Percentiles rank a stretch among this genome's conserved stretches.
phyloP scores from a whole-genome alignment of 1,140 invertebrate genomes.

The Steinernema feltiae region DNA sequence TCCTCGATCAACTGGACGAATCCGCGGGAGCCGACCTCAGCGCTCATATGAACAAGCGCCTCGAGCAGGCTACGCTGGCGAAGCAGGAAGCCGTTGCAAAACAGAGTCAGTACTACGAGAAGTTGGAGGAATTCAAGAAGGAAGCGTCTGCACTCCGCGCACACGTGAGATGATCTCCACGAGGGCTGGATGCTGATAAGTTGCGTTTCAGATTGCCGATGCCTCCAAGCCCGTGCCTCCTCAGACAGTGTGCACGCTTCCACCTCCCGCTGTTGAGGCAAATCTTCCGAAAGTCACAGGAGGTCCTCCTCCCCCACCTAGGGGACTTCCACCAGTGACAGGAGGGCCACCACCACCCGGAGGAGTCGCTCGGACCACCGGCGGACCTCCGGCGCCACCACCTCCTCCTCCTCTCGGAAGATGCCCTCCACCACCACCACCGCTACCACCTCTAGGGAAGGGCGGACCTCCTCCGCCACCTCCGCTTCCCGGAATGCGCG shows the following conservation, averaged over 20 bases:
- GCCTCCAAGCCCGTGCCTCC: conserved; percentile 29
- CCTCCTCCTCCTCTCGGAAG: conserved; percentile 20
- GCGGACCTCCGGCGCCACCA: conserved; percentile 23
- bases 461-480: conserved; percentile 29
- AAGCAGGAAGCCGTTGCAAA: conserved; percentile 89
- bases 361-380: too few relatives aligned
- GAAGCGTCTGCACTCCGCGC: conserved; percentile 24
- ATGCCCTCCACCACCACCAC: conserved; percentile 21
- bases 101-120: conserved; percentile 70
- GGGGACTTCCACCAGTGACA: background rate
- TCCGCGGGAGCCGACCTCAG: background rate
- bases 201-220: conserved; percentile 30
- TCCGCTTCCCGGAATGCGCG: conserved; percentile 24
- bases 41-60: conserved; percentile 34
- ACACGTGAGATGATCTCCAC: conserved; percentile 28
- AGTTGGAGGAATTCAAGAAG: conserved; percentile 56
- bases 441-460: background rate
- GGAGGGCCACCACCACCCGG: background rate
- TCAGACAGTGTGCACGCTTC: conserved; percentile 22
- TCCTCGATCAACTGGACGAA: conserved; percentile 70
- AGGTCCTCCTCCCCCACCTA: conserved; percentile 32
- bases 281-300: conserved; percentile 27
- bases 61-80: conserved; percentile 79
- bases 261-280: conserved; percentile 5
- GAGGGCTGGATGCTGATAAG: too few relatives aligned